Conservation (phyloP, 2,113 vertebrate genomes). For the Drymodes brunneopygia region DNA sequence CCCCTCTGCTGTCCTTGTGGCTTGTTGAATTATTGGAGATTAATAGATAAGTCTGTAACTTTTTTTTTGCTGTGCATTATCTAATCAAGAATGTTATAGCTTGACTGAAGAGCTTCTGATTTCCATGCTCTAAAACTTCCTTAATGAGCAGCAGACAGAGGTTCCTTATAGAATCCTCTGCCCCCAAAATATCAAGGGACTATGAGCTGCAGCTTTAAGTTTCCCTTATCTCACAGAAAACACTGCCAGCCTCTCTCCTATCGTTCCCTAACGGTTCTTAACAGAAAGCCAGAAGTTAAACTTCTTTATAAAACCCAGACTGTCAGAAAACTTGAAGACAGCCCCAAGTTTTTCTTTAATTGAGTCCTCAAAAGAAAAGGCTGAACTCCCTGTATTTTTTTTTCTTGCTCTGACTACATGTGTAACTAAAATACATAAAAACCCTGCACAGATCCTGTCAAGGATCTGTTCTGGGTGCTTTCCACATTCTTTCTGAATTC, state of each 20-base stretch:
- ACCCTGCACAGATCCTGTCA: background rate
- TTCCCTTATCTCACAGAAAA: conserved; percentile 32
- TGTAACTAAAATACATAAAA: background rate
- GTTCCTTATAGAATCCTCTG: background rate
- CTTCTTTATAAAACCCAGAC: background rate
- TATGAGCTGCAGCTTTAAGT: background rate
- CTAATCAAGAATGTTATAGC: background rate
- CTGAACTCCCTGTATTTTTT: background rate
- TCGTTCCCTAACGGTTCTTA: background rate
- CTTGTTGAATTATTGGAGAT: background rate
- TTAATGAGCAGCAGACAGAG: background rate
- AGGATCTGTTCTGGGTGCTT: background rate
- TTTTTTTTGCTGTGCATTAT: background rate
- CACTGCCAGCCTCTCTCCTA: background rate
- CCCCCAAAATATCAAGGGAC: background rate
- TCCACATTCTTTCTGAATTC: background rate
- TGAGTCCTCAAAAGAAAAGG: background rate
- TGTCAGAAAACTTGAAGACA: background rate
- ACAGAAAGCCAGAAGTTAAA: conserved; percentile 28
- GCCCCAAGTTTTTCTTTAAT: background rate
- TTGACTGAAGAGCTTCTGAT: background rate
- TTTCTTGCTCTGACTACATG: background rate
- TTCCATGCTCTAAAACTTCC: background rate
- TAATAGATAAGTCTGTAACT: background rate
- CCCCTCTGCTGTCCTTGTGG: background rate